Evolutionary conservation across 2,888 invertebrate genomes (phyloP).

Genomic region (Pterostichus niger): DNA sequence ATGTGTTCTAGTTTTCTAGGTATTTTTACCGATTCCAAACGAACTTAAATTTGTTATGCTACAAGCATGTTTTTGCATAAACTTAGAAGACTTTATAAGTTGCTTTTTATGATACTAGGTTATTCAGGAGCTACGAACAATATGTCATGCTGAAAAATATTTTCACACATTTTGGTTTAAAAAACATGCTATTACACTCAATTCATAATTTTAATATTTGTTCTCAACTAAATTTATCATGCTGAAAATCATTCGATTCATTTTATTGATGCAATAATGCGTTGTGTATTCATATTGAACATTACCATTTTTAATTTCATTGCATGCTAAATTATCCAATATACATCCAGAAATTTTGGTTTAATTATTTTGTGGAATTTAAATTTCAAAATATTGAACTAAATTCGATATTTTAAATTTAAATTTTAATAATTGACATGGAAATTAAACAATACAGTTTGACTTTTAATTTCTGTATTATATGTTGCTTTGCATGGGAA

Average conservation of each 20-base stretch:
- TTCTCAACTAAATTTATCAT: constrained; percentile 4
- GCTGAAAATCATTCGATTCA: background rate
- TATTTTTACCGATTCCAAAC: constrained; percentile 16
- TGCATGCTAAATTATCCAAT: constrained; percentile 44
- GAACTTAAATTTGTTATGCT: constrained; percentile 24
- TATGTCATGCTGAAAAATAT: constrained; percentile 30
- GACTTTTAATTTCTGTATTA: constrained; percentile 45
- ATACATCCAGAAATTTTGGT: constrained; percentile 23
- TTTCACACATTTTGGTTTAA: background rate
- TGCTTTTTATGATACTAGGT: constrained; percentile 42
- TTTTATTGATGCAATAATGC: constrained; percentile 60
- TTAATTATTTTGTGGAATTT: background rate
- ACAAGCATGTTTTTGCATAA: constrained; percentile 29
- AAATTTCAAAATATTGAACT: constrained; percentile 9
- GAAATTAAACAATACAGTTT: constrained; percentile 34
- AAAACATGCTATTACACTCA: constrained; percentile 33
- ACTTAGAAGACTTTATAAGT: constrained; percentile 11
- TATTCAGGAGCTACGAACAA: constrained; percentile 25
- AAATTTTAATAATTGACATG: constrained; percentile 19
- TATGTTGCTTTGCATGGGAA: constrained; percentile 56
- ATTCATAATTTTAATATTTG: background rate
- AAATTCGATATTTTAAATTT: constrained; percentile 26
- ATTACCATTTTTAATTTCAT: constrained; percentile 50
- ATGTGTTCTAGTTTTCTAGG: constrained; percentile 43
- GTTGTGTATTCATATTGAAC: constrained; percentile 44